Evolutionary conservation across 2,888 invertebrate species (phyloP), one percentile per base, ranked within the genome.

Genomic region (Aspidiotus rigidus): DNA sequence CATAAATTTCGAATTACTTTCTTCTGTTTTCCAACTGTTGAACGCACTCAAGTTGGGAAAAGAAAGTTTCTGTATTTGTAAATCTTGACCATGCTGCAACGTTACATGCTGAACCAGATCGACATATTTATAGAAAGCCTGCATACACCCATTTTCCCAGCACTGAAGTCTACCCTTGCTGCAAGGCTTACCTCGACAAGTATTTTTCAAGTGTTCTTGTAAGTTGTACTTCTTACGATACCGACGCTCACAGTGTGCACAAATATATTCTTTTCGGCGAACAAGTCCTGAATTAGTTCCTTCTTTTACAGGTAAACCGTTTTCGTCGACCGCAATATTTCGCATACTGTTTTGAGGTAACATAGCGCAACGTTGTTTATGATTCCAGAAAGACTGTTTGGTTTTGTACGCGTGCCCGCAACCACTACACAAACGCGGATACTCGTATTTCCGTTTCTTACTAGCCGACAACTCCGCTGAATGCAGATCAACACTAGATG

Each of bases 21-120:
- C 69, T 15, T 69, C 62, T 7, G 69, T 69, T 54, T 69, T 69
- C 69, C 69, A 69, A 15, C 42, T 56, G 53, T 69, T 61, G 40
- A 69, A 69, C 1, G 61, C 69, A 44, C 55, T 62, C 13, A 69
- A 55, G 62, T 62, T 69, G 39, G 61, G 69, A 39, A 69, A 69
- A 41, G 61, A 42, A 16, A 69, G 41, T 49, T 66, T 66, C n/a
- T 66, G 66, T 44, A 66, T 66, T 13, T 66, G 66, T 44, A 66
- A 49, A 59, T 66, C 66, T 59, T 66, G 66, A 44, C 66, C 66
- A 44, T 66, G 66, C 16, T 66, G 57, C 15, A 66, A n/a, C 2
- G 66, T 66, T 9, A 66, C 66, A 11, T 66, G 66, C 42, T 66
- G 66, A 7, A 66, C 66, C 57, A 66, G 59, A 49, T 66, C 66